These are phyloP conservation scores for Mycalesis mineus DNA, from an alignment of 2,888 invertebrate genomes.

Conservation along the genomic window DNA sequence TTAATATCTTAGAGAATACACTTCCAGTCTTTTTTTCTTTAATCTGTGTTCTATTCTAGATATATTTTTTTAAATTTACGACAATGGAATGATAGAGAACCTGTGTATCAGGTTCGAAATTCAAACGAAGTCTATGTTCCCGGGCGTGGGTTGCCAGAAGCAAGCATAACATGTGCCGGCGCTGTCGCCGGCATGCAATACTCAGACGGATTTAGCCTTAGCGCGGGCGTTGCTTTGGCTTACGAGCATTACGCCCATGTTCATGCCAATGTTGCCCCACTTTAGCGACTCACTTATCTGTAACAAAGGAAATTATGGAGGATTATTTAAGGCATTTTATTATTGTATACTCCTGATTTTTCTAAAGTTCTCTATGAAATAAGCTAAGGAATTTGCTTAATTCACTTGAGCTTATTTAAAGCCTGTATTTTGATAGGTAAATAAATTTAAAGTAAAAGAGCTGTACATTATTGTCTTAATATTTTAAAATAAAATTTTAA, in stretches of 20 bases:
- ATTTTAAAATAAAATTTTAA: no score
- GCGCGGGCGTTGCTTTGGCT: slow-evolving; percentile 68
- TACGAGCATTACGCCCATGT: slow-evolving; percentile 82
- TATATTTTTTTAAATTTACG: slow-evolving; percentile 9
- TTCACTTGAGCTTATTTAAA: no score
- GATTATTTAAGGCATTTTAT: neutral
- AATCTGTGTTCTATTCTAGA: neutral
- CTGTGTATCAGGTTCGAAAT: slow-evolving; percentile 15
- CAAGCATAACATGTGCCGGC: slow-evolving; percentile 63
- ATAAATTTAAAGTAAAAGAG: no score
- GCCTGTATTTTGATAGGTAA: no score
- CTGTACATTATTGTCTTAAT: no score
- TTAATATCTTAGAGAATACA: neutral
- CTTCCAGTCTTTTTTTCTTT: neutral
- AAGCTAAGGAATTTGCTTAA: no score
- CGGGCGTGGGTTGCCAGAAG: slow-evolving; percentile 57
- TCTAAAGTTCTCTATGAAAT: no score
- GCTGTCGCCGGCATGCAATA: slow-evolving; percentile 57
- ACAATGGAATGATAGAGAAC: slow-evolving; percentile 22
- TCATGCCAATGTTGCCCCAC: slow-evolving; percentile 85
- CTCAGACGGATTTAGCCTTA: slow-evolving; percentile 72
- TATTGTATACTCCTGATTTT: no score
- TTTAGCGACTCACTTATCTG: slow-evolving; percentile 84
- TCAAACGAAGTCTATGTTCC: slow-evolving; percentile 62
- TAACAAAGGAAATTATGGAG: slow-evolving; percentile 51